Conservation (phyloP, 1,140 invertebrate species). For the Phocides pigmalion region DNA sequence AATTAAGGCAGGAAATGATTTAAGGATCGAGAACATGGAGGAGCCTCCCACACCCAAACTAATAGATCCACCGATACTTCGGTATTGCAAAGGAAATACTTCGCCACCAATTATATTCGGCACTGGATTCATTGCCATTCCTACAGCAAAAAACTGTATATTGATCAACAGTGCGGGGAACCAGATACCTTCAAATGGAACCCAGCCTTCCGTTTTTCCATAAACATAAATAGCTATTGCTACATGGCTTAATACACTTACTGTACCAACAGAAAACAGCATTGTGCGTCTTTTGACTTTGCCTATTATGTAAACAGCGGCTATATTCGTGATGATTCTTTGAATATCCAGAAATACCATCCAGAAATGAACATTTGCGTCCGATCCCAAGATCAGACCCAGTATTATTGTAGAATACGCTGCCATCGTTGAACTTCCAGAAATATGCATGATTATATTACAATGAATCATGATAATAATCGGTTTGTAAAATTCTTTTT, state of each 20-base stretch:
- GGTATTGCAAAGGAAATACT: constrained; percentile 53
- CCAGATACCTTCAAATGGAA: constrained; percentile 30
- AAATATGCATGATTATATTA: constrained; percentile 53
- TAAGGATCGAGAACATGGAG: constrained; percentile 46
- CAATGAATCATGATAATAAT: constrained; percentile 64
- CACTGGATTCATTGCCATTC: constrained; percentile 46
- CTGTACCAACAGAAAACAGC: constrained; percentile 44
- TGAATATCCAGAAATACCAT: constrained; percentile 86
- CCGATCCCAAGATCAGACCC: constrained; percentile 71
- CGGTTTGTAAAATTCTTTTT: constrained; percentile 65
- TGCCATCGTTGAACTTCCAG: constrained; percentile 79
- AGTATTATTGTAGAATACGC: constrained; percentile 88
- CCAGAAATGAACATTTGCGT: constrained; percentile 82
- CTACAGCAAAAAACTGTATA: constrained; percentile 44
- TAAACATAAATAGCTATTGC: constrained; percentile 1
- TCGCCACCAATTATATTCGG: constrained; percentile 52
- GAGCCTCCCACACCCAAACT: constrained; percentile 34
- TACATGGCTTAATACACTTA: background rate
- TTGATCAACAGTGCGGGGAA: constrained; percentile 40
- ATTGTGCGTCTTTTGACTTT: constrained; percentile 59
- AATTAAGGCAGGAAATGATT: constrained; percentile 45
- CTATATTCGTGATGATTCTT: constrained; percentile 72
- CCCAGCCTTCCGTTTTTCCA: constrained; percentile 16
- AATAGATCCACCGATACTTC: constrained; percentile 48
- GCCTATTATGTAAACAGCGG: constrained; percentile 57